A percentile compares a stretch with the other conserved stretches of the same genome.
These are phyloP conservation scores for Myotis lucifugus DNA, from an alignment of 2,113 vertebrate genomes.

Conservation along the genomic window DNA sequence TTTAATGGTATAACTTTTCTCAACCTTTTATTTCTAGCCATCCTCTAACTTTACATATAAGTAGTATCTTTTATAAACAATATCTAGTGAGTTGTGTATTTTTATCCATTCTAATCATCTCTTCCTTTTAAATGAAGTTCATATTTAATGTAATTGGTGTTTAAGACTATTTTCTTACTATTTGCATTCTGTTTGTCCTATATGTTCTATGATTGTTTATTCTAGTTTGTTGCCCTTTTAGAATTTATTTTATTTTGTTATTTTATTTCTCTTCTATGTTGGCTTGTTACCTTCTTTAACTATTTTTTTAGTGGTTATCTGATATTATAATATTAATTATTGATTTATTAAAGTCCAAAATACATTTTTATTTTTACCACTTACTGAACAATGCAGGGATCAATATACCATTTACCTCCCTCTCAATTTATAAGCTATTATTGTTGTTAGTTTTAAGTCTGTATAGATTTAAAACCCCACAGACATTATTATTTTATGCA, in stretches of 20 bases:
- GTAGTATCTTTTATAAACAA: background rate
- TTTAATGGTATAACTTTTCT: background rate
- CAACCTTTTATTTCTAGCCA: background rate
- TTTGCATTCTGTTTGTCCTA: background rate
- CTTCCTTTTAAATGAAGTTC: background rate
- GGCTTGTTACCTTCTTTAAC: background rate
- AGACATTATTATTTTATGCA: background rate
- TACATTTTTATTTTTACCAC: background rate
- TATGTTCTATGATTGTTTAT: background rate
- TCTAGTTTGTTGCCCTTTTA: background rate
- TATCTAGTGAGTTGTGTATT: background rate
- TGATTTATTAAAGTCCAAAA: background rate
- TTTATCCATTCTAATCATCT: background rate
- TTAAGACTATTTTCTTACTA: background rate
- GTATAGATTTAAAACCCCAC: background rate
- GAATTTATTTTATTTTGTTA: background rate
- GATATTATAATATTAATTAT: background rate
- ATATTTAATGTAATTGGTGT: background rate
- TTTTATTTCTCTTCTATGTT: background rate
- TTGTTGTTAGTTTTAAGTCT: background rate
- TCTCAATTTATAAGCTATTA: background rate
- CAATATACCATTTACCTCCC: background rate
- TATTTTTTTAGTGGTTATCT: background rate
- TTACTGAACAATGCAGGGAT: background rate
- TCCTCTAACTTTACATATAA: background rate